Base-by-base conservation (phyloP, 2,113 vertebrate genomes). In the Psilopsiagon aymara region DNA sequence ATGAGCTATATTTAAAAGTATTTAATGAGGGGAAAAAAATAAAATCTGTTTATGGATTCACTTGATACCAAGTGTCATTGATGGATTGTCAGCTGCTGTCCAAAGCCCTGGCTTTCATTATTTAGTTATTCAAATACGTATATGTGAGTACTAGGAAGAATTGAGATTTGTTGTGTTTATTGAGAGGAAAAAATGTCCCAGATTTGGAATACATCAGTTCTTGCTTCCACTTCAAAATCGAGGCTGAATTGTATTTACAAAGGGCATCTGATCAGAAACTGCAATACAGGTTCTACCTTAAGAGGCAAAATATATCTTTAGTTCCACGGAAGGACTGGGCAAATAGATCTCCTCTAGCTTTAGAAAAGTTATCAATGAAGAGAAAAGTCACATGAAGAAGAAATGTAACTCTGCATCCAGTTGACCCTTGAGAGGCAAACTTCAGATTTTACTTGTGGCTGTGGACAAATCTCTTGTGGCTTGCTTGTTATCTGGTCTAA, bases 81-180 rank as follows among this genome's bases (percentile, higher is more conserved):
- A 86, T 83, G 86, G 92, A 93, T 84, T 82, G 73, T 88, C 95
- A 96, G 73, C 77, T 93, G 88, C 64, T 92, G 62, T 78, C 90
- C 92, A 95, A 93, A 84, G 60, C 80, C 66, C 88, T 95, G 95
- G 60, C 57, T 96, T 92, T 96, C 66, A 94, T 94, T 95, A 84
- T 13, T 71, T 62, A 82, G 80, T 82, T 93, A 92, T 96, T 94
- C 86, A 94, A 95, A 79, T 92, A 84, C 0, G 0, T 71, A 14
- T 64, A 51, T 29, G 25, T 71, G 82, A 90, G 52, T 86, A 75
- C 68, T 75, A 83, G 66, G 83, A 78, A 94, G 27, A 93, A 94
- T 46, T 91, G 71, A 77, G 73, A 84, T 80, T 96, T 91, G 63
- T 80, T 25, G 17, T 83, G 51, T 90, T 92, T 92, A 71, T n/a